Percentiles rank a stretch among this genome's conserved stretches.
Evolutionary conservation across 2,888 invertebrate genomes (phyloP).

Genomic region (Gandaritis pyraliata): DNA sequence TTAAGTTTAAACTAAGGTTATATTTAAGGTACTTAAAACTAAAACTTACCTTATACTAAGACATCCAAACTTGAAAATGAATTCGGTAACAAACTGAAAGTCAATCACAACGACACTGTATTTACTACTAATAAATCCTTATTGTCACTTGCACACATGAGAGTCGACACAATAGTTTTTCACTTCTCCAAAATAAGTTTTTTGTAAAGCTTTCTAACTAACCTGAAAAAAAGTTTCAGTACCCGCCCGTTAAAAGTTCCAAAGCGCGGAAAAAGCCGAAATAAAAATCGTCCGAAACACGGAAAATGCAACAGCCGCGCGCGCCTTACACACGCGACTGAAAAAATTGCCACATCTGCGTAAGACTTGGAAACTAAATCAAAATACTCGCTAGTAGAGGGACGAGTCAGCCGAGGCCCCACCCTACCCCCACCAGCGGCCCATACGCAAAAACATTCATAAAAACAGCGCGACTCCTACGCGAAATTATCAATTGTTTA

Average conservation of each 20-base stretch:
- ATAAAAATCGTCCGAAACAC: slow-evolving; percentile 58
- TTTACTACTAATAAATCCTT: slow-evolving; percentile 57
- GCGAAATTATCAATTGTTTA: slow-evolving; percentile 81
- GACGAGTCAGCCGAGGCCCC: slow-evolving; percentile 79
- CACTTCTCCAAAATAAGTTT: slow-evolving; percentile 53
- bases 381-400: slow-evolving; percentile 83
- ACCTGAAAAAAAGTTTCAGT: slow-evolving; percentile 60
- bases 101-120: slow-evolving; percentile 58
- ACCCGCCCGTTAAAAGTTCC: slow-evolving; percentile 52
- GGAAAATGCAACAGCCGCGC: slow-evolving; percentile 70
- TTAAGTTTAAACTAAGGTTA: neutral
- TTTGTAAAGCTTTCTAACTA: slow-evolving; percentile 52
- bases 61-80: slow-evolving; percentile 72
- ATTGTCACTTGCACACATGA: slow-evolving; percentile 59
- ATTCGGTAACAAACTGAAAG: slow-evolving; percentile 45
- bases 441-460: slow-evolving; percentile 82
- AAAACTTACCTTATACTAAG: slow-evolving; percentile 72
- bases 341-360: slow-evolving; percentile 83
- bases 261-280: slow-evolving; percentile 63
- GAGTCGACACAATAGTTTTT: slow-evolving; percentile 45
- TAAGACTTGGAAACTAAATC: slow-evolving; percentile 84
- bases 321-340: slow-evolving; percentile 81
- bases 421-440: slow-evolving; percentile 77
- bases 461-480: slow-evolving; percentile 79
- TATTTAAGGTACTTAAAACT: neutral